Evolutionary conservation across 2,113 vertebrate genomes (phyloP).

Genomic region (Alethe diademata): DNA sequence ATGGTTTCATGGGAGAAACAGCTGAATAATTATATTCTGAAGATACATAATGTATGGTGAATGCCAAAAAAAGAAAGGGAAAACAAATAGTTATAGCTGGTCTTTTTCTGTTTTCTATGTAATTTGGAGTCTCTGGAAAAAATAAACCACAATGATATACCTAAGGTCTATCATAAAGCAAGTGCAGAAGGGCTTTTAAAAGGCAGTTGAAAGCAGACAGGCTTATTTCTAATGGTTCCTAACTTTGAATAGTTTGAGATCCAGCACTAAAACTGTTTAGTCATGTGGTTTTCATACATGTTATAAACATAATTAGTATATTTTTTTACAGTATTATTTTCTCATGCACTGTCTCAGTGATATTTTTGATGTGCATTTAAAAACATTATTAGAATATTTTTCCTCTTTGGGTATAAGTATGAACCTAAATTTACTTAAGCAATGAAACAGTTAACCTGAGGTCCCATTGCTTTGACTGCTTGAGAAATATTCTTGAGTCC

Average conservation of each 20-base stretch:
- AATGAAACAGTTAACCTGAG: conserved; percentile 49
- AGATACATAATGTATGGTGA: background rate
- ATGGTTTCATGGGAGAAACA: background rate
- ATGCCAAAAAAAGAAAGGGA: background rate
- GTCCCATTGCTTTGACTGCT: background rate
- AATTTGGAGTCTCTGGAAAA: background rate
- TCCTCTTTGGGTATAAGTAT: background rate
- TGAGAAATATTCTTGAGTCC: conserved; percentile 40
- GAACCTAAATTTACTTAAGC: background rate
- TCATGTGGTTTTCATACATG: rapidly evolving
- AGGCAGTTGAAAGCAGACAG: background rate
- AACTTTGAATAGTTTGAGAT: background rate
- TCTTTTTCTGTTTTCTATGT: background rate
- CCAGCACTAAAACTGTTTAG: background rate
- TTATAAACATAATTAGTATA: background rate
- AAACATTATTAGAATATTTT: background rate
- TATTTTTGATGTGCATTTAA: background rate
- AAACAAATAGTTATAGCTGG: background rate
- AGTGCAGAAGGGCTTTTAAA: background rate
- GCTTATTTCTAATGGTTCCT: background rate
- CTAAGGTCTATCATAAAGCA: background rate
- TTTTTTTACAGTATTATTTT: background rate
- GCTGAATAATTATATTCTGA: background rate
- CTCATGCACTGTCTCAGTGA: background rate
- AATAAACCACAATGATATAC: background rate